Conservation (phyloP, 2,888 invertebrate species). For the Acrobasis suavella region DNA sequence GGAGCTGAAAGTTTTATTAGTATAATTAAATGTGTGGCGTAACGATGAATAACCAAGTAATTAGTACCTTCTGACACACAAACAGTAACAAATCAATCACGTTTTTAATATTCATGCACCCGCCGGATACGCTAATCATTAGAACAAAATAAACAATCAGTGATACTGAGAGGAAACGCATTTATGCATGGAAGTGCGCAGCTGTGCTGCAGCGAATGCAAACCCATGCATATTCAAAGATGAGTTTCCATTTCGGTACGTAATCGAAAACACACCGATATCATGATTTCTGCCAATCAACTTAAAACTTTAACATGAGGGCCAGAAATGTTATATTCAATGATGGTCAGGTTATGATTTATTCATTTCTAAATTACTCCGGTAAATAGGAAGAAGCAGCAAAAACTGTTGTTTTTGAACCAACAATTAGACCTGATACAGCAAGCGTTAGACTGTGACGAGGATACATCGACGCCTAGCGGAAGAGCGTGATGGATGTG, state of each 20-base stretch:
- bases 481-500: conserved; percentile 63
- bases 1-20: no score
- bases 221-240: conserved; percentile 78
- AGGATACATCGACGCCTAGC: conserved; percentile 47
- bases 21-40: no score
- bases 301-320: conserved; percentile 47
- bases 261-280: conserved; percentile 72
- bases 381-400: conserved; percentile 63
- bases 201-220: conserved; percentile 49
- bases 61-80: neutral
- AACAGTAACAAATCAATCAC: neutral
- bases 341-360: conserved; percentile 52
- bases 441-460: conserved; percentile 67
- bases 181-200: conserved; percentile 48
- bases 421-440: conserved; percentile 47
- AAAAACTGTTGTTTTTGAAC: conserved; percentile 53
- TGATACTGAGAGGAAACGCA: conserved; percentile 40
- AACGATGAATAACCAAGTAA: no score
- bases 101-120: neutral
- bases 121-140: conserved; percentile 12
- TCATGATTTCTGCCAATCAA: conserved; percentile 48
- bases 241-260: conserved; percentile 76
- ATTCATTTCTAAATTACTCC: conserved; percentile 69
- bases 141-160: conserved; percentile 40
- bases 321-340: conserved; percentile 40